Conservation (phyloP, 2,797 vertebrate species). For the Xerus rutilus region DNA sequence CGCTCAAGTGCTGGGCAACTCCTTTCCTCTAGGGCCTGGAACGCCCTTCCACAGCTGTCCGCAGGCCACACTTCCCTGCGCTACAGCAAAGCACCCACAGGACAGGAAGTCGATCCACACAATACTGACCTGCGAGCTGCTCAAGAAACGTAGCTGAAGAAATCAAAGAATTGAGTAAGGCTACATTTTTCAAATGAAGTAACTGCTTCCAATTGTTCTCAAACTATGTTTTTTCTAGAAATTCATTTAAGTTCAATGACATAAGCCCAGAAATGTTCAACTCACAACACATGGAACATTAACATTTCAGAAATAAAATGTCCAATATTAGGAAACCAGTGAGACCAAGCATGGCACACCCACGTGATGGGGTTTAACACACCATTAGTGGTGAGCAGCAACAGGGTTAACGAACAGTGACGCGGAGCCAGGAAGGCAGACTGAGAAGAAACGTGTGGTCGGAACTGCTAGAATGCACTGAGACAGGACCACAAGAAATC, state of each 20-base stretch:
- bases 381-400: not conserved
- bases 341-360: not conserved
- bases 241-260: conserved; percentile 29
- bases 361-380: not conserved
- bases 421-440: not conserved
- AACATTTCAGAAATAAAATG: conserved; percentile 55
- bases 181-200: conserved; percentile 36
- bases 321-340: conserved; percentile 5
- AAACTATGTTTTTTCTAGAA: not conserved
- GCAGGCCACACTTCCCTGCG: not conserved
- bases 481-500: conserved; percentile 1
- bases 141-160: conserved; percentile 21
- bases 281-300: not conserved
- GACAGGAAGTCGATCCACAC: not conserved
- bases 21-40: not conserved
- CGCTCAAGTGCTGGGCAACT: not conserved
- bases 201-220: conserved; percentile 27
- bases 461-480: not conserved
- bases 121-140: not conserved
- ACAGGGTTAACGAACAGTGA: not conserved
- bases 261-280: conserved; percentile 8
- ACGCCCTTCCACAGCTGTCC: conserved; percentile 1
- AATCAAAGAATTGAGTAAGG: not conserved
- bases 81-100: not conserved
- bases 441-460: not conserved